Evolutionary conservation across 2,797 vertebrate species (phyloP).

Genomic region (Triplophysa bombifrons): DNA sequence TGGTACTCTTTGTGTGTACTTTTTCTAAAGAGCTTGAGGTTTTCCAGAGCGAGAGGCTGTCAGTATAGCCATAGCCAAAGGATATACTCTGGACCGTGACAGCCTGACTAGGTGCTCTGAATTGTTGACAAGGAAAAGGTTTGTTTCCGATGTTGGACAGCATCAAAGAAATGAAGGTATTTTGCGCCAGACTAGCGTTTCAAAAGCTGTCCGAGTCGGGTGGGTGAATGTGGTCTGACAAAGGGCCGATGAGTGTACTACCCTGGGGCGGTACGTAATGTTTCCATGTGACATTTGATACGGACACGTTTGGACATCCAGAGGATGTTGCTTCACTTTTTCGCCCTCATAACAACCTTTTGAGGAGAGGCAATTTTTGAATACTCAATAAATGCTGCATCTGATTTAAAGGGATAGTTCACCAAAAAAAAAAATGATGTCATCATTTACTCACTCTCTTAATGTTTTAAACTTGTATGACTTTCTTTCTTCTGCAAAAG

Average conservation of each 20-base stretch:
- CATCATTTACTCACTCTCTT: no score
- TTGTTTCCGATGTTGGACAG: constrained; percentile 53
- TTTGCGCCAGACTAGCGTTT: constrained; percentile 19
- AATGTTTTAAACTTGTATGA: no score
- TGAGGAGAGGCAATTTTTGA: not conserved
- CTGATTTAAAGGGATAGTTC: not conserved
- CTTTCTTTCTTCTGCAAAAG: no score
- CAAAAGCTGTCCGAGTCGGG: constrained; percentile 15
- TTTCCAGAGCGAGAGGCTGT: constrained; percentile 32
- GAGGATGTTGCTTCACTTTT: not conserved
- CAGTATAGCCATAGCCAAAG: constrained; percentile 57
- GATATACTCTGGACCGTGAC: constrained; percentile 56
- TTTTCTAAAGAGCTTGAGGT: constrained; percentile 31
- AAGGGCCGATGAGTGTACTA: not conserved
- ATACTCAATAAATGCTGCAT: not conserved
- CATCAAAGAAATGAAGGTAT: constrained; percentile 42
- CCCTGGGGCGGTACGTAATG: constrained; percentile 30
- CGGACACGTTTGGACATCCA: not conserved
- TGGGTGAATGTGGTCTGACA: constrained; percentile 41
- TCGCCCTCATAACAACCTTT: not conserved
- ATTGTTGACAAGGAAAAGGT: constrained; percentile 59
- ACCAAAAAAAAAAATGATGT: no score
- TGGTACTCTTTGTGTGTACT: constrained; percentile 19
- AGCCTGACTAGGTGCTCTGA: constrained; percentile 53
- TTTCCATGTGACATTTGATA: constrained; percentile 33